Evolutionary conservation across 2,888 invertebrate genomes (phyloP).

Genomic region (Parnassius mnemosyne): DNA sequence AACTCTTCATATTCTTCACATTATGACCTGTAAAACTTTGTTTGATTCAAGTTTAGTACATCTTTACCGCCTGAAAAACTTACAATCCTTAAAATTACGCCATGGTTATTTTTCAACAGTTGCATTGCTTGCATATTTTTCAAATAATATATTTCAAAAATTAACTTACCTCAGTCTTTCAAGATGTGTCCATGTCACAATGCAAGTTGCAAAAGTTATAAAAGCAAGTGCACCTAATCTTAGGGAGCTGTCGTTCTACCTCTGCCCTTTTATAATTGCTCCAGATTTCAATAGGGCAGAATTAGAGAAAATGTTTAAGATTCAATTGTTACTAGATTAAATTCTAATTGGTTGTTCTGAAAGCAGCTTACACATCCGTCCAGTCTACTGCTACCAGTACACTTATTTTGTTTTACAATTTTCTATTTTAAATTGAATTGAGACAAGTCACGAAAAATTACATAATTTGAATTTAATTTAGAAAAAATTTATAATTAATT

Average conservation of each 20-base stretch:
- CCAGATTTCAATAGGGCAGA: constrained; percentile 70
- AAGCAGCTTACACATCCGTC: constrained; percentile 53
- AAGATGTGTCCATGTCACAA: constrained; percentile 71
- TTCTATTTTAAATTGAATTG: not conserved
- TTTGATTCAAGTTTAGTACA: constrained; percentile 76
- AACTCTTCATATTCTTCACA: constrained; percentile 66
- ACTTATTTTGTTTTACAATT: not conserved
- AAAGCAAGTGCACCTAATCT: constrained; percentile 74
- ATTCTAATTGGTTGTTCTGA: constrained; percentile 36
- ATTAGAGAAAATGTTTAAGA: constrained; percentile 72
- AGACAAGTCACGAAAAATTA: too few species aligned
- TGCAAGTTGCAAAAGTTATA: constrained; percentile 72
- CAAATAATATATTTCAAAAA: constrained; percentile 70
- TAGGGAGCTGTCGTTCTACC: constrained; percentile 72
- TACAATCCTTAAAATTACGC: constrained; percentile 71
- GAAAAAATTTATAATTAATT: constrained; percentile 3
- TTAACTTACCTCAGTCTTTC: constrained; percentile 73
- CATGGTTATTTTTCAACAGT: constrained; percentile 77
- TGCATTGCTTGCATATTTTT: constrained; percentile 73
- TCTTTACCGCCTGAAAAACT: constrained; percentile 66
- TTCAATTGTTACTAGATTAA: constrained; percentile 74
- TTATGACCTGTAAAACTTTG: constrained; percentile 76
- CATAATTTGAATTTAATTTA: not conserved
- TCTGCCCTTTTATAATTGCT: constrained; percentile 73
- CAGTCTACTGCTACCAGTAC: constrained; percentile 32